phyloP scores from a whole-genome alignment of 1,140 invertebrate species.

The Ceratina calcarata region DNA sequence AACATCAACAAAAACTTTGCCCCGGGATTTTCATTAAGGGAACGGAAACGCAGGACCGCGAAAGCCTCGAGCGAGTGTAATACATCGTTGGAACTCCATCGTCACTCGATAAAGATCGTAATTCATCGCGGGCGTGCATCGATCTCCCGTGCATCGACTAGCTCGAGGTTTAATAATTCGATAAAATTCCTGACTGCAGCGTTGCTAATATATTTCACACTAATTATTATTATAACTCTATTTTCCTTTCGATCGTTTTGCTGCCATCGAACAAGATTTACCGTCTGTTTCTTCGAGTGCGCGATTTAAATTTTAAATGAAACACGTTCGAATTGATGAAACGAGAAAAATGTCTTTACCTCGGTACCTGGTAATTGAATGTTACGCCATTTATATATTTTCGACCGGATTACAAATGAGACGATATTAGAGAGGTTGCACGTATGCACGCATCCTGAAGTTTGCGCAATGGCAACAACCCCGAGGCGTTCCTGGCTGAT shows the following conservation, averaged over 20 bases:
- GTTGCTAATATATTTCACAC: slow-evolving; percentile 14
- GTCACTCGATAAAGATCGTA: slow-evolving; percentile 6
- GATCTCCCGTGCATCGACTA: neutral
- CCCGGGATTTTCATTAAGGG: no score
- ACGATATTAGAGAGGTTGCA: no score
- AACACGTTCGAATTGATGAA: neutral
- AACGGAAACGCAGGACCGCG: no score
- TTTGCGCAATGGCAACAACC: slow-evolving; percentile 48
- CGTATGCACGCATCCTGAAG: neutral
- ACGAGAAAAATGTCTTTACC: no score
- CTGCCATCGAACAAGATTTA: slow-evolving; percentile 20
- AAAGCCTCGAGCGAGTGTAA: neutral
- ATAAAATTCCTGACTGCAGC: slow-evolving; percentile 39
- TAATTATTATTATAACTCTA: slow-evolving; percentile 55
- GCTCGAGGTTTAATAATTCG: slow-evolving; percentile 36
- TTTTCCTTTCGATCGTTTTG: slow-evolving; percentile 45
- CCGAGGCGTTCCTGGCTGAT: slow-evolving; percentile 56
- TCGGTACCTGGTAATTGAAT: no score
- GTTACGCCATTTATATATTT: no score
- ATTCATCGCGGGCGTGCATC: neutral
- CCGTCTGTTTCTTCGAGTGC: slow-evolving; percentile 13
- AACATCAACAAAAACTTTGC: no score
- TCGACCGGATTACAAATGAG: no score
- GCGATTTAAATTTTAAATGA: slow-evolving; percentile 50
- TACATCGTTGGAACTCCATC: slow-evolving; percentile 47